phyloP scores from a whole-genome alignment of 2,113 vertebrate species.

The Echinops telfairi region DNA sequence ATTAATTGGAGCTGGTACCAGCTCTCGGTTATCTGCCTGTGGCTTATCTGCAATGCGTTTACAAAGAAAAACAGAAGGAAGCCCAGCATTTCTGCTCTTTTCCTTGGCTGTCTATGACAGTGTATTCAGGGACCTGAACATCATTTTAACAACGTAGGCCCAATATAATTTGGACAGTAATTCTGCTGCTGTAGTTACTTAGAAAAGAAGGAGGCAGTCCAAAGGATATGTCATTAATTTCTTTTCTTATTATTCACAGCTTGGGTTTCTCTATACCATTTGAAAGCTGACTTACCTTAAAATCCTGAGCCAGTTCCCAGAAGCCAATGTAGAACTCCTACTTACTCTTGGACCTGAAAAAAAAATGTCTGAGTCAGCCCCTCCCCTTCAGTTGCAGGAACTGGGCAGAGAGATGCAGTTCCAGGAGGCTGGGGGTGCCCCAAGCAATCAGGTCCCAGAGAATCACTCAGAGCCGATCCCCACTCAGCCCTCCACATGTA shows the following conservation, averaged over 20 bases:
- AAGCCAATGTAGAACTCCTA: background rate
- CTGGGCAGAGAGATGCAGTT: background rate
- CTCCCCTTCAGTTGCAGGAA: fast-evolving
- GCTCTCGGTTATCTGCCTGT: slow-evolving; percentile 65
- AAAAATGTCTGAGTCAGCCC: background rate
- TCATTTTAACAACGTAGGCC: slow-evolving; percentile 69
- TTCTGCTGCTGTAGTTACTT: slow-evolving; percentile 51
- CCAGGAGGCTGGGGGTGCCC: background rate
- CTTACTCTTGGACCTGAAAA: background rate
- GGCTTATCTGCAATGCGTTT: slow-evolving; percentile 51
- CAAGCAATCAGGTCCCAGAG: fast-evolving
- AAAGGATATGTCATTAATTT: slow-evolving; percentile 68
- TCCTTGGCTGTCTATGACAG: slow-evolving; percentile 57
- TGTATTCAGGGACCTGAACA: slow-evolving; percentile 62
- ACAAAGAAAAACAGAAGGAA: background rate
- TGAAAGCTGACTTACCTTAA: slow-evolving; percentile 58
- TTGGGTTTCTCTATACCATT: slow-evolving; percentile 41
- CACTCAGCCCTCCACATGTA: too few relatives aligned
- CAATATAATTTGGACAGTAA: slow-evolving; percentile 74
- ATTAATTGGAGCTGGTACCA: slow-evolving; percentile 61
- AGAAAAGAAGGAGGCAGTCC: slow-evolving; percentile 40
- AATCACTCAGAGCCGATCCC: too few relatives aligned
- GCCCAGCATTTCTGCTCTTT: background rate
- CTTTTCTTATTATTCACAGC: background rate
- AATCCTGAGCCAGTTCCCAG: background rate